Conservation (phyloP, 2,888 invertebrate genomes). For the Tetrapedia diversipes region DNA sequence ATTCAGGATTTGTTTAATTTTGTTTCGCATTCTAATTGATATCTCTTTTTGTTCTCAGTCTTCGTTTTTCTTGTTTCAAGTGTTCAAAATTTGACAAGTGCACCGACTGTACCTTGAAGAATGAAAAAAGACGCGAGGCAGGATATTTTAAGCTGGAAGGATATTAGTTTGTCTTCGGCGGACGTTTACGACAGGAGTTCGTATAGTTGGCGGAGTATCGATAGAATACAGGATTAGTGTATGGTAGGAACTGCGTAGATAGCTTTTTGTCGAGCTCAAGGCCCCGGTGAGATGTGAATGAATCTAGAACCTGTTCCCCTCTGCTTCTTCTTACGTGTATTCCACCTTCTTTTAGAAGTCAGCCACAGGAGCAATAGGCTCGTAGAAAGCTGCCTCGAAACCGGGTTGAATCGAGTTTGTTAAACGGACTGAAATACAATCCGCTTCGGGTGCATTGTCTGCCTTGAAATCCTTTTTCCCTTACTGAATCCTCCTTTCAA, state of each 20-base stretch:
- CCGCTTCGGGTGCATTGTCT: conserved; percentile 17
- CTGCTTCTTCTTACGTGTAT: conserved; percentile 69
- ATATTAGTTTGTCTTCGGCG: conserved; percentile 53
- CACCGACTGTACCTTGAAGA: too few relatives aligned
- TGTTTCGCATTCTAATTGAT: too few relatives aligned
- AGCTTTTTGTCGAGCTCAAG: conserved; percentile 76
- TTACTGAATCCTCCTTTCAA: background rate
- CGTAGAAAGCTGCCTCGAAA: conserved; percentile 58
- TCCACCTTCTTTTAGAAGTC: conserved; percentile 64
- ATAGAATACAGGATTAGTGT: conserved; percentile 61
- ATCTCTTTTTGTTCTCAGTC: too few relatives aligned
- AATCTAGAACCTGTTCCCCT: conserved; percentile 80
- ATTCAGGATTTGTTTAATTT: too few relatives aligned
- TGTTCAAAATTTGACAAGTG: too few relatives aligned
- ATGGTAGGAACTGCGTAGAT: conserved; percentile 71
- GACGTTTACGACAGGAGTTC: conserved; percentile 55
- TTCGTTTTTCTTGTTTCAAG: too few relatives aligned
- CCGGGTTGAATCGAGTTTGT: conserved; percentile 50
- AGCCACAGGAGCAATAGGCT: conserved; percentile 58
- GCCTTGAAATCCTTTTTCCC: conserved; percentile 6
- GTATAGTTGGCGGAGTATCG: conserved; percentile 31
- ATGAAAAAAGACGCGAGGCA: too few relatives aligned
- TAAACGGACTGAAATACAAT: conserved; percentile 50
- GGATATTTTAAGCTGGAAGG: too few relatives aligned
- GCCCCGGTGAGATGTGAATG: conserved; percentile 79